Conservation (phyloP, 1,140 invertebrate species). For the Macrocentrus cingulum region DNA sequence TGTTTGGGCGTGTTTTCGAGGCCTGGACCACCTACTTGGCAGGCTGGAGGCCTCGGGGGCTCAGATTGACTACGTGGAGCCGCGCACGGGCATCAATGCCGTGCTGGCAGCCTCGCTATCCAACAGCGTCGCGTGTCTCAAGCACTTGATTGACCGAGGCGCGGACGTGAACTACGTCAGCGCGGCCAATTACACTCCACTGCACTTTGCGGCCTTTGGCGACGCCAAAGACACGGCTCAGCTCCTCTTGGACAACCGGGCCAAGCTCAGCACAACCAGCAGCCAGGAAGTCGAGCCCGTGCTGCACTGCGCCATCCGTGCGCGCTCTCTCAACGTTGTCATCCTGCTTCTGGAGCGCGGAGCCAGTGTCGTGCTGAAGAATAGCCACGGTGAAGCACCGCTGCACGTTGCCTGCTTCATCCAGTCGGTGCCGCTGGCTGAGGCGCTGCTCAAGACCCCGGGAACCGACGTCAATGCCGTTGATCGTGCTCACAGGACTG, state of each 20-base stretch:
- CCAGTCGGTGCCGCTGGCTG: slow-evolving; percentile 61
- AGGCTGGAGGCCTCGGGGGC: slow-evolving; percentile 44
- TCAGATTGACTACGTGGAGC: slow-evolving; percentile 43
- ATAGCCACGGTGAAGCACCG: slow-evolving; percentile 62
- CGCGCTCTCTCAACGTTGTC: slow-evolving; percentile 61
- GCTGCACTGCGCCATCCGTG: slow-evolving; percentile 63
- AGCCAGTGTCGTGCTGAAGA: slow-evolving; percentile 61
- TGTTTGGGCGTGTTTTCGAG: slow-evolving; percentile 51
- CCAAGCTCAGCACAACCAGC: slow-evolving; percentile 40
- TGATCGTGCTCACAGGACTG: slow-evolving; percentile 62
- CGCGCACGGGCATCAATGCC: slow-evolving; percentile 46
- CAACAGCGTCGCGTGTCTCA: slow-evolving; percentile 44
- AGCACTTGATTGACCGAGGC: slow-evolving; percentile 47
- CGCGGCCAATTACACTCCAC: slow-evolving; percentile 60
- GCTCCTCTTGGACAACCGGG: slow-evolving; percentile 58
- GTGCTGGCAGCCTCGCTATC: slow-evolving; percentile 45
- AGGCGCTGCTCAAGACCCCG: slow-evolving; percentile 58
- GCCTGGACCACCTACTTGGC: slow-evolving; percentile 40
- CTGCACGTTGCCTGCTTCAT: slow-evolving; percentile 66
- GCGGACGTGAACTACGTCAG: slow-evolving; percentile 46
- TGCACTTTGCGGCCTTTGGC: slow-evolving; percentile 64
- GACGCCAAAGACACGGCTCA: slow-evolving; percentile 59
- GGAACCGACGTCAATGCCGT: slow-evolving; percentile 62
- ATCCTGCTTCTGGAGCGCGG: slow-evolving; percentile 64
- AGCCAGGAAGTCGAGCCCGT: slow-evolving; percentile 53